A percentile compares a stretch with the other conserved stretches of the same genome.
Evolutionary conservation across 2,888 invertebrate genomes (phyloP).

Genomic region (Drosophila meridionalis): DNA sequence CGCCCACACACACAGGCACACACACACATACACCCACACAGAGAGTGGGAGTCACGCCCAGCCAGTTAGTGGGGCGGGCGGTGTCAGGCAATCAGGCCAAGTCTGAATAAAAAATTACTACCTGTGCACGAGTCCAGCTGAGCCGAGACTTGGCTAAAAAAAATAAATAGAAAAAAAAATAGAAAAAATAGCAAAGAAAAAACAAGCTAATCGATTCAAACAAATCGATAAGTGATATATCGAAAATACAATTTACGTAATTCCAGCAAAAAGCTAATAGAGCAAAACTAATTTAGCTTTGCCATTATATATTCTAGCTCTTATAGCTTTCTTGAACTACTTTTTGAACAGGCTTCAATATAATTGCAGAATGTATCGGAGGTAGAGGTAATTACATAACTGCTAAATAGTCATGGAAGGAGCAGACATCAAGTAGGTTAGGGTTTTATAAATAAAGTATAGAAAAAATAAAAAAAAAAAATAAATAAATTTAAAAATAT

Average conservation of each 20-base stretch:
- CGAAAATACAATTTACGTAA: constrained; percentile 9
- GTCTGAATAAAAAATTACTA: constrained; percentile 14
- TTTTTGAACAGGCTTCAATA: neutral
- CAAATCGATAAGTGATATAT: constrained; percentile 9
- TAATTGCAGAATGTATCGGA: neutral
- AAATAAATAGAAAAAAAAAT: constrained; percentile 1
- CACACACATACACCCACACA: neutral
- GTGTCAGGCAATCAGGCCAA: constrained; percentile 2
- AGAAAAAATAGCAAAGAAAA: constrained; percentile 3
- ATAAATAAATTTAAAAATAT: neutral
- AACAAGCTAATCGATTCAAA: constrained; percentile 7
- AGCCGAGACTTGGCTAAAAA: neutral
- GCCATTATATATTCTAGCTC: neutral
- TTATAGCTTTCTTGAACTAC: neutral
- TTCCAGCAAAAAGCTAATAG: constrained; percentile 3
- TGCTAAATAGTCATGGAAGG: neutral
- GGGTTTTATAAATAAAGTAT: neutral
- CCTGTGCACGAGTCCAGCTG: constrained; percentile 5
- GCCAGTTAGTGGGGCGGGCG: neutral
- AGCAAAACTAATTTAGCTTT: neutral
- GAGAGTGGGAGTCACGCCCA: neutral
- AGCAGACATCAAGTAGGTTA: neutral
- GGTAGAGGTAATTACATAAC: neutral
- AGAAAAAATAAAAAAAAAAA: neutral
- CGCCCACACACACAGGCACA: constrained; percentile 8